Evolutionary conservation across 2,113 vertebrate genomes (phyloP), one percentile per base, ranked within the genome.

Genomic region (Megaptera novaeangliae): DNA sequence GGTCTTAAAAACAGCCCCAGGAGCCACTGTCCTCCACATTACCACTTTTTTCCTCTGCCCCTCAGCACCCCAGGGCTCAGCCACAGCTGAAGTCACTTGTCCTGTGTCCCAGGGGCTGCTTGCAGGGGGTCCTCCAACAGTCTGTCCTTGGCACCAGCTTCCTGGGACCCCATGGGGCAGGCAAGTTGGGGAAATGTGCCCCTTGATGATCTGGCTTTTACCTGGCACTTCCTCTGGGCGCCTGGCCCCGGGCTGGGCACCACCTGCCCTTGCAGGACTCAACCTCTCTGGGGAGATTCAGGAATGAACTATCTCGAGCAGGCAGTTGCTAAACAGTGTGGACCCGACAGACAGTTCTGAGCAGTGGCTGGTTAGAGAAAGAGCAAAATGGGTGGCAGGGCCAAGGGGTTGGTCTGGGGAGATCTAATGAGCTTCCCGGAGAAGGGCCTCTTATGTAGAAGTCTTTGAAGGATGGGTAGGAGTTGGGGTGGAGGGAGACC

Each of bases 211-310:
- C 69, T 31, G 83, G 36, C 34, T 71, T 82, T 63, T 36, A n/a
- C 49, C 36, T 14, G 39, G 25, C 31, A 2, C 18, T 91, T 44
- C 34, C 36, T 64, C 69, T 80, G 80, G 63, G 55, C 71, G 25
- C n/a, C 84, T 6, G 4, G 8, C 2, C 49, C 44, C 0, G 0
- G 21, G 13, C 74, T 57, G 10, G 63, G 29, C 41, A 59, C 57
- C 12, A 34, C 66, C 55, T 23, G 36, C 21, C 23, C 23, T 29
- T 15, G 17, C 1, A 57, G 41, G 63, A 39, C 49, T 49, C 39
- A 34, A 39, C 64, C 34, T 75, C 21, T 88, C 59, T 3, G 20
- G 39, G 69, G 39, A 88, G 85, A 83, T 46, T 71, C 64, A 5
- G 34, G 61, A 72, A 31, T 31, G n/a, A 77, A 20, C 41, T 6